These are phyloP conservation scores for Cheirogaleus major DNA, from an alignment of 2,797 vertebrate species.

Conservation along the genomic window DNA sequence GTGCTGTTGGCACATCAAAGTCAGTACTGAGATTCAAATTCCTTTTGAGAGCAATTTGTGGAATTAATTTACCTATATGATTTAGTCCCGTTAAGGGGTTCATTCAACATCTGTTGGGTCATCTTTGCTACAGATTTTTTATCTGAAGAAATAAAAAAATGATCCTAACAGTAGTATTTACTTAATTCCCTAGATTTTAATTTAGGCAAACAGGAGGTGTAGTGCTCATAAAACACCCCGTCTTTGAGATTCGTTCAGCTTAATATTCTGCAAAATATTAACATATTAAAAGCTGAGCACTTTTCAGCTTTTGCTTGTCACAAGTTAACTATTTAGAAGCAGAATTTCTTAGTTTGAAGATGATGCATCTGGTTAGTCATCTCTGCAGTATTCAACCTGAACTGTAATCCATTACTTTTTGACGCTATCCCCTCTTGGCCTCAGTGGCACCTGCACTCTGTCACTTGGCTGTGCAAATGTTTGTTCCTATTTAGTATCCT, in stretches of 20 bases:
- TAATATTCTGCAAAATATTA: slow-evolving; percentile 40
- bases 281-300: not conserved
- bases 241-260: slow-evolving; percentile 18
- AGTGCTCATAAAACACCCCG: slow-evolving; percentile 31
- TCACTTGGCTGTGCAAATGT: not conserved
- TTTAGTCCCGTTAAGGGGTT: slow-evolving; percentile 38
- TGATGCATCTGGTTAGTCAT: not conserved
- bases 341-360: not conserved
- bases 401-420: not conserved
- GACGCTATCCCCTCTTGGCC: not conserved
- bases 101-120: slow-evolving; percentile 59
- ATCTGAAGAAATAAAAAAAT: slow-evolving; percentile 49
- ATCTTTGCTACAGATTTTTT: slow-evolving; percentile 54
- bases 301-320: not conserved
- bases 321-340: not conserved
- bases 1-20: not conserved
- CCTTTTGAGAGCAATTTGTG: slow-evolving; percentile 47
- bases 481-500: not conserved
- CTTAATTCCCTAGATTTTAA: slow-evolving; percentile 58
- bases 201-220: slow-evolving; percentile 46
- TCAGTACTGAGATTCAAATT: not conserved
- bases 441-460: not conserved
- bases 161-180: slow-evolving; percentile 35
- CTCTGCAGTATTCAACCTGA: not conserved
- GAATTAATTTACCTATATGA: slow-evolving; percentile 60